Percentiles rank a stretch among this genome's conserved stretches.
These are phyloP conservation scores for Otocyon megalotis DNA, from an alignment of 2,113 vertebrate genomes.

Conservation along the genomic window DNA sequence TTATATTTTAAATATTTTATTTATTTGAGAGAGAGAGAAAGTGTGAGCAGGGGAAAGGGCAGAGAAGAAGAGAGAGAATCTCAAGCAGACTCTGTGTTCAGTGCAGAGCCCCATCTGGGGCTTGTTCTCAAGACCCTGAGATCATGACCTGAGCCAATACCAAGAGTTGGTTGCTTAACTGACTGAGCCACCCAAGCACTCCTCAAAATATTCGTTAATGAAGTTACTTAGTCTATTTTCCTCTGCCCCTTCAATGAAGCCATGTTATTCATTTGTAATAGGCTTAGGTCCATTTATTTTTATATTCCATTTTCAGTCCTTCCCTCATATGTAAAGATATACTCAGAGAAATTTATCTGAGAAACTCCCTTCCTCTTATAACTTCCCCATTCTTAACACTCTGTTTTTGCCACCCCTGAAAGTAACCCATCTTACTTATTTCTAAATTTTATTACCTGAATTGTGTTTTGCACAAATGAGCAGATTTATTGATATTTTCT, in stretches of 20 bases:
- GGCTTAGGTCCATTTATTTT: neutral
- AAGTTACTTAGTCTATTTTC: neutral
- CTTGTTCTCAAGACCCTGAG: neutral
- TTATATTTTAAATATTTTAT: neutral
- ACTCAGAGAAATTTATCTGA: neutral
- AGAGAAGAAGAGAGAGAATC: neutral
- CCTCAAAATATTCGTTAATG: neutral
- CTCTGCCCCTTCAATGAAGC: neutral
- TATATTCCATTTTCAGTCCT: neutral
- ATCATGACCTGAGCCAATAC: neutral
- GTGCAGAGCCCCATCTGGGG: neutral
- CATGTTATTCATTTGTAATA: neutral
- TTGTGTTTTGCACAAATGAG: neutral
- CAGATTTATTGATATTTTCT: neutral
- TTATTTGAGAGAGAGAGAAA: neutral
- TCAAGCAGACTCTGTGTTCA: neutral
- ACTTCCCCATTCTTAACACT: neutral
- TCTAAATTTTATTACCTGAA: slow-evolving; percentile 15
- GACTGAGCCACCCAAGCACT: neutral
- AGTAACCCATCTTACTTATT: neutral
- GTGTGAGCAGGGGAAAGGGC: neutral
- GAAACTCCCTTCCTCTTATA: neutral
- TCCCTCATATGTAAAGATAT: neutral
- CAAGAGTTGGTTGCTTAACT: neutral
- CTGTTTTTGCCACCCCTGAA: neutral